phyloP scores from a whole-genome alignment of 2,888 invertebrate genomes.

The Esperia sulphurella region DNA sequence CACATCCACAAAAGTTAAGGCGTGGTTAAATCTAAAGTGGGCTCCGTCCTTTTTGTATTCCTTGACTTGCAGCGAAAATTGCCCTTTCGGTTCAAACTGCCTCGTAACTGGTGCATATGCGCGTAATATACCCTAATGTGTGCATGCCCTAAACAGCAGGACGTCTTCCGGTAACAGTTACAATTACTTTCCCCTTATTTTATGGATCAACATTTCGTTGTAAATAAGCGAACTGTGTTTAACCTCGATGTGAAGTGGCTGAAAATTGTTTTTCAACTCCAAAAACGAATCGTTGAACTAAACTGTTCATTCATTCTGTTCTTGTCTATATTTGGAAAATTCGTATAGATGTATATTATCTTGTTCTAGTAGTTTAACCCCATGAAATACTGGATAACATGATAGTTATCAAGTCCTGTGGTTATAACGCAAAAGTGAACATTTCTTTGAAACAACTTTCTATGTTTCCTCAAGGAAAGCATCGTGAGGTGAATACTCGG shows the following conservation, averaged over 20 bases:
- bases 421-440: too few relatives aligned
- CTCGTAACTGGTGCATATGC: constrained; percentile 59
- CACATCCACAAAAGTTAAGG: constrained; percentile 53
- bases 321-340: too few relatives aligned
- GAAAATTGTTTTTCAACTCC: too few relatives aligned
- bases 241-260: too few relatives aligned
- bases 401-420: too few relatives aligned
- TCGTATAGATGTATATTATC: too few relatives aligned
- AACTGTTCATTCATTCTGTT: too few relatives aligned
- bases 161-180: constrained; percentile 56
- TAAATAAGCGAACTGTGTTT: background rate
- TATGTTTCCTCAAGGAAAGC: constrained; percentile 10
- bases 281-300: too few relatives aligned
- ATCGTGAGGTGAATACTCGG: constrained; percentile 57
- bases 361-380: too few relatives aligned
- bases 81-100: constrained; percentile 53
- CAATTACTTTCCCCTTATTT: constrained; percentile 15
- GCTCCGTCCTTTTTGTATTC: constrained; percentile 52
- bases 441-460: background rate
- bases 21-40: constrained; percentile 57
- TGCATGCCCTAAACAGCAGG: constrained; percentile 50
- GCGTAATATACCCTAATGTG: constrained; percentile 55
- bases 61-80: constrained; percentile 60
- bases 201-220: constrained; percentile 2
- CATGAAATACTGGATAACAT: too few relatives aligned